Percentiles rank a stretch among this genome's conserved stretches.
Conservation (phyloP, 2,113 vertebrate genomes). For the Calypte anna region DNA sequence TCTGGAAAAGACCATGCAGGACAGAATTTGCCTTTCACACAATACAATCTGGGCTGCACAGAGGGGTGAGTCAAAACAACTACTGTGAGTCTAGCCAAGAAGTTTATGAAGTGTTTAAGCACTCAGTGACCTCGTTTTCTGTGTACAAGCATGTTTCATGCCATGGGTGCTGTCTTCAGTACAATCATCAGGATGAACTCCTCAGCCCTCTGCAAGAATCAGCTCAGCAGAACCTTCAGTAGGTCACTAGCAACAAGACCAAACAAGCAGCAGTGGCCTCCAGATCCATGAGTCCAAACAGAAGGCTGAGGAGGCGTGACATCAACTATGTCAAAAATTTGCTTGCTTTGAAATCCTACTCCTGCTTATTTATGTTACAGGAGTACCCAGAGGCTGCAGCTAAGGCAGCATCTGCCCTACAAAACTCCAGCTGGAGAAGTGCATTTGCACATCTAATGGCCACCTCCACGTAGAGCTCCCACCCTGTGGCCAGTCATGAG, state of each 20-base stretch:
- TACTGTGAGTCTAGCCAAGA: not conserved
- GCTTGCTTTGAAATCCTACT: constrained; percentile 39
- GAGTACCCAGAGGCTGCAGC: constrained; percentile 4
- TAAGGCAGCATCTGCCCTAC: not conserved
- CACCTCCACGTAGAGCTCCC: not conserved
- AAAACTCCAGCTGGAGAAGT: not conserved
- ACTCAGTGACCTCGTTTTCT: not conserved
- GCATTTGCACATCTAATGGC: not conserved
- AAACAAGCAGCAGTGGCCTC: not conserved
- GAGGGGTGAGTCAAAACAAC: not conserved
- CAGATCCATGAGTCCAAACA: not conserved
- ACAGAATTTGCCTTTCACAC: not conserved
- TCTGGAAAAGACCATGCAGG: not conserved
- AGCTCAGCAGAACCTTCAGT: not conserved
- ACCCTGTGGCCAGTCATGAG: not conserved
- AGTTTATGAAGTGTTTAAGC: not conserved
- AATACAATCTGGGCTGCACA: not conserved
- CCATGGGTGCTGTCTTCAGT: not conserved
- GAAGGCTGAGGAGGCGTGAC: not conserved
- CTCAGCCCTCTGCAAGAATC: not conserved
- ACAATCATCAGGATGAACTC: not conserved
- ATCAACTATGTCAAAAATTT: constrained; percentile 28
- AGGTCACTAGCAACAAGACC: constrained; percentile 5
- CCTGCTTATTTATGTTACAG: constrained; percentile 28
- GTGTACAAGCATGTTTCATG: not conserved